Percentiles rank a stretch among this genome's conserved stretches.
Conservation (phyloP, 2,113 vertebrate genomes). For the Recurvirostra avosetta region DNA sequence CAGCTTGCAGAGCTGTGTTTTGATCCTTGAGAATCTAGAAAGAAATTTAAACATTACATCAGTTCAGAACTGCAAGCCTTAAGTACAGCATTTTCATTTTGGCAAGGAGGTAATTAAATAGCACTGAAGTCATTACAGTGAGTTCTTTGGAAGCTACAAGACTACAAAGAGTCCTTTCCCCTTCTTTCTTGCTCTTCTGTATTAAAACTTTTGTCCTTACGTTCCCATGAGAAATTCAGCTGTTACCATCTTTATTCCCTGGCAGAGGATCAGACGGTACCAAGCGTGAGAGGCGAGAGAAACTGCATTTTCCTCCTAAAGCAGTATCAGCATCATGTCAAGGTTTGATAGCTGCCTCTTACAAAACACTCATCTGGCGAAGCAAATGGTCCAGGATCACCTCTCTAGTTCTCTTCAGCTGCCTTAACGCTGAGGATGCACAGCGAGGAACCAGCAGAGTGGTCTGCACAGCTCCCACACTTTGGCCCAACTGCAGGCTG, state of each 20-base stretch:
- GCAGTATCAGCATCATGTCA: not conserved
- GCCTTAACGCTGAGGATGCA: not conserved
- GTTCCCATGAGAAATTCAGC: constrained; percentile 14
- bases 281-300: not conserved
- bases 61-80: not conserved
- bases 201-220: not conserved
- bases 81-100: not conserved
- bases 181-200: not conserved
- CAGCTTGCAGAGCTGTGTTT: constrained; percentile 70
- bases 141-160: not conserved
- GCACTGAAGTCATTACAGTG: not conserved
- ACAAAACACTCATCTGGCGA: not conserved
- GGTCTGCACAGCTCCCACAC: not conserved
- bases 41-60: not conserved
- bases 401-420: not conserved
- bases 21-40: constrained; percentile 75
- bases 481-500: not conserved
- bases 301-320: not conserved
- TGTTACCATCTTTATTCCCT: not conserved
- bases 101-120: not conserved
- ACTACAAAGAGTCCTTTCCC: not conserved
- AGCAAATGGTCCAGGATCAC: not conserved
- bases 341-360: not conserved
- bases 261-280: not conserved
- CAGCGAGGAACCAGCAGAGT: not conserved